A percentile compares a stretch with the other conserved stretches of the same genome.
Conservation (phyloP, 2,113 vertebrate species). For the Hippolais icterina region DNA sequence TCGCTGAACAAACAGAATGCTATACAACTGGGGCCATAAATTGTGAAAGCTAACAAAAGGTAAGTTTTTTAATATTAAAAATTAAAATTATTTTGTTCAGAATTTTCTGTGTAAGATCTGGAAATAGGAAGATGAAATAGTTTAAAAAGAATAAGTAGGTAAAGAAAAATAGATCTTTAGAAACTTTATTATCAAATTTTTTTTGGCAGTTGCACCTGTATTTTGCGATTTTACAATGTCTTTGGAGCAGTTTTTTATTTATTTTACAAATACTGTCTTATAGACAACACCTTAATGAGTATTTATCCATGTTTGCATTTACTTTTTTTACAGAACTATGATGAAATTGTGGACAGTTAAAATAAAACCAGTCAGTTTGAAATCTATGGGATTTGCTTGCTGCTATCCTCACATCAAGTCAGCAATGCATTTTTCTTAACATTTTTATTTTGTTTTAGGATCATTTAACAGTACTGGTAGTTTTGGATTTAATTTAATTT, state of each 20-base stretch:
- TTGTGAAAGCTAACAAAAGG: slow-evolving; percentile 75
- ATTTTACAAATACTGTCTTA: neutral
- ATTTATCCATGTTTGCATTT: neutral
- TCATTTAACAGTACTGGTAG: slow-evolving; percentile 29
- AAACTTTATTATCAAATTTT: neutral
- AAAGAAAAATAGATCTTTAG: neutral
- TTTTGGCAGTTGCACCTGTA: neutral
- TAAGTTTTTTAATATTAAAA: slow-evolving; percentile 35
- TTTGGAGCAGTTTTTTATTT: neutral
- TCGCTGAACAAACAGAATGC: slow-evolving; percentile 65
- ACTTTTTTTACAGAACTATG: neutral
- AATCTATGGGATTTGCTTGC: neutral
- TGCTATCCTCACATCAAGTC: neutral
- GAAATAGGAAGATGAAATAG: neutral
- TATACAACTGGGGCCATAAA: slow-evolving; percentile 71
- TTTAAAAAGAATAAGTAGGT: neutral
- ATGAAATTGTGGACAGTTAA: neutral
- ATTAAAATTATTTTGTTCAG: neutral
- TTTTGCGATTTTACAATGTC: neutral
- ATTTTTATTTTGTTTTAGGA: slow-evolving; percentile 32
- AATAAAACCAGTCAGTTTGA: neutral
- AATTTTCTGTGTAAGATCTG: neutral
- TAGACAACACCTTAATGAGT: neutral
- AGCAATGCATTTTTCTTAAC: slow-evolving; percentile 2
- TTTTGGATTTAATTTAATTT: slow-evolving; percentile 59